phyloP scores from a whole-genome alignment of 2,888 invertebrate genomes.

The Tipula confusa region DNA sequence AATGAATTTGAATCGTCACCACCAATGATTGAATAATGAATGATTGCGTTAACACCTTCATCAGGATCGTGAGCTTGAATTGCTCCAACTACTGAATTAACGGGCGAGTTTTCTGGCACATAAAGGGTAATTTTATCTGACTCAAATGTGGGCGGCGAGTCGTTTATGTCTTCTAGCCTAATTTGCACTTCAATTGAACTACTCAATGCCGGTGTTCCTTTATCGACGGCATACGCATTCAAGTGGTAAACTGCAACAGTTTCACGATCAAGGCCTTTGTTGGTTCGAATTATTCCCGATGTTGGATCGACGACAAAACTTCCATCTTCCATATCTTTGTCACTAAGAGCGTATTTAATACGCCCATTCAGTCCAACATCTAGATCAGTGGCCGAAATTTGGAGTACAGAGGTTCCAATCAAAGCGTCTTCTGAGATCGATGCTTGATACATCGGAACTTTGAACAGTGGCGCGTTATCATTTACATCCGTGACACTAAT shows the following conservation, averaged over 20 bases:
- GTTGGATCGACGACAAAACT: conserved; percentile 90
- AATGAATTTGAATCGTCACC: conserved; percentile 88
- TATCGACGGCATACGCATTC: conserved; percentile 83
- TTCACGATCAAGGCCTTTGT: conserved; percentile 87
- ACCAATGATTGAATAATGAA: conserved; percentile 91
- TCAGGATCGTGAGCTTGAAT: conserved; percentile 89
- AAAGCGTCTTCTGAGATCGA: conserved; percentile 83
- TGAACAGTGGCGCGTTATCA: conserved; percentile 88
- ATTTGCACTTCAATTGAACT: conserved; percentile 70
- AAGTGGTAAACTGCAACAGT: conserved; percentile 79
- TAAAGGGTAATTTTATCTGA: conserved; percentile 83
- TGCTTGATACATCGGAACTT: conserved; percentile 73
- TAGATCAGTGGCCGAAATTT: conserved; percentile 75
- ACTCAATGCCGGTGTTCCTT: conserved; percentile 74
- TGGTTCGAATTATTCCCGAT: conserved; percentile 86
- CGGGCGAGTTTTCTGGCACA: conserved; percentile 93
- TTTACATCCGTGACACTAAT: conserved; percentile 94
- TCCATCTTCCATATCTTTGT: conserved; percentile 74
- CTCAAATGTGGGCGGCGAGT: conserved; percentile 85
- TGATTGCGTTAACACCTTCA: conserved; percentile 83
- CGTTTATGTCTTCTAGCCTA: conserved; percentile 82
- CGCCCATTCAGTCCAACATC: conserved; percentile 85
- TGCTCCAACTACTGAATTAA: conserved; percentile 89
- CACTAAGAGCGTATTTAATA: conserved; percentile 71
- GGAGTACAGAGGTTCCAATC: conserved; percentile 71